A percentile compares a stretch with the other conserved stretches of the same genome.
phyloP scores from a whole-genome alignment of 2,888 invertebrate genomes.

The Trachelus troglodyta region DNA sequence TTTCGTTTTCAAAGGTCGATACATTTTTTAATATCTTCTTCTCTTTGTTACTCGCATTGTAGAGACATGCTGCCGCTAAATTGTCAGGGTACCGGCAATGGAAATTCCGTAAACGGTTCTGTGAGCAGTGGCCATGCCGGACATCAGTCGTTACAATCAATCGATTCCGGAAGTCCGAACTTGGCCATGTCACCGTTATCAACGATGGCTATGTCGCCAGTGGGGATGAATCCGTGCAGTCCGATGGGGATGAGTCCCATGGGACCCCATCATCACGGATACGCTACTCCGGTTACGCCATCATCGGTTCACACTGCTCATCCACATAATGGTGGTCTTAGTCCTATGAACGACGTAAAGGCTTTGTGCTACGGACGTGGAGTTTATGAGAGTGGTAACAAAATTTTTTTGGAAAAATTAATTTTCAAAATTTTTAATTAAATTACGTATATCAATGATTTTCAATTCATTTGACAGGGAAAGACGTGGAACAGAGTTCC shows the following conservation, averaged over 20 bases:
- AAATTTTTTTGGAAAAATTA: neutral
- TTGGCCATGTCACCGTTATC: constrained; percentile 59
- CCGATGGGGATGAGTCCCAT: constrained; percentile 61
- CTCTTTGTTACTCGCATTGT: neutral
- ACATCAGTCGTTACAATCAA: constrained; percentile 52
- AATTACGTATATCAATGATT: neutral
- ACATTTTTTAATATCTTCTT: neutral
- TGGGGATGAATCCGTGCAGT: constrained; percentile 55
- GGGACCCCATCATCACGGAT: constrained; percentile 59
- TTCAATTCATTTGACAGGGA: constrained; percentile 39
- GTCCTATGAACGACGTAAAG: constrained; percentile 61
- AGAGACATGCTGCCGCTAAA: constrained; percentile 56
- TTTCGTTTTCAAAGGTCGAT: neutral
- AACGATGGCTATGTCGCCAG: constrained; percentile 61
- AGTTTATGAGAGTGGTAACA: constrained; percentile 54
- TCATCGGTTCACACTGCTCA: constrained; percentile 57
- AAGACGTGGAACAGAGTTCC: constrained; percentile 57
- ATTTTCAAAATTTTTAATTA: neutral
- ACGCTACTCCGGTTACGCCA: constrained; percentile 59
- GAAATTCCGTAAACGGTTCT: constrained; percentile 37
- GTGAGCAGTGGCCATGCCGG: constrained; percentile 41
- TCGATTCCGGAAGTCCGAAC: constrained; percentile 59
- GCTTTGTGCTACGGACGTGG: constrained; percentile 56
- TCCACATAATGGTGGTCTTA: constrained; percentile 53
- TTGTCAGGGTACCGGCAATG: constrained; percentile 46